Conservation (phyloP, 2,113 vertebrate species). For the Prolemur simus region DNA sequence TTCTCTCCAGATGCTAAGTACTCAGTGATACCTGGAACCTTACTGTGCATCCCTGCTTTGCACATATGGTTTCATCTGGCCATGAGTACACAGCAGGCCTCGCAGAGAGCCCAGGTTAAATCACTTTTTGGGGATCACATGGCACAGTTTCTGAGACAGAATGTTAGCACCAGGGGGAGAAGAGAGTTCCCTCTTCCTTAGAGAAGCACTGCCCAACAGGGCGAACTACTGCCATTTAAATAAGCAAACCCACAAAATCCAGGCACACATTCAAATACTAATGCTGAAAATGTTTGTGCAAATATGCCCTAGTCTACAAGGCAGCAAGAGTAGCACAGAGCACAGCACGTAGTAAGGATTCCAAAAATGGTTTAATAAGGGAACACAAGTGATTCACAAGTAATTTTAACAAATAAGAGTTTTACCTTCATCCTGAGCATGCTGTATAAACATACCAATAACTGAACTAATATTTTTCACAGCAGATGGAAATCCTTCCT, state of each 20-base stretch:
- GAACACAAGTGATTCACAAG: too few species aligned
- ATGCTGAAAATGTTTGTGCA: not conserved
- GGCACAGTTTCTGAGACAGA: too few species aligned
- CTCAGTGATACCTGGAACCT: too few species aligned
- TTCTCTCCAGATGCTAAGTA: accelerated
- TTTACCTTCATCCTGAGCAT: conserved; percentile 93
- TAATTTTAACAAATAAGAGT: too few species aligned
- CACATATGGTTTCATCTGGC: accelerated
- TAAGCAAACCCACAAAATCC: too few species aligned
- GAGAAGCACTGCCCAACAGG: not conserved
- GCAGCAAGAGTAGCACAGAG: not conserved
- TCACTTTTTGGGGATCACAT: not conserved
- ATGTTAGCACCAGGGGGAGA: not conserved
- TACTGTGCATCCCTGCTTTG: not conserved
- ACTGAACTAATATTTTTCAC: conserved; percentile 91
- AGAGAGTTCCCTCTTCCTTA: not conserved
- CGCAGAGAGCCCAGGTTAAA: accelerated
- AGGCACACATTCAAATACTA: accelerated
- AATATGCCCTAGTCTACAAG: accelerated
- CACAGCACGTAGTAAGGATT: accelerated
- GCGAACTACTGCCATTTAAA: accelerated
- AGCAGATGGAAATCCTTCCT: conserved; percentile 87
- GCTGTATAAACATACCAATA: conserved; percentile 91
- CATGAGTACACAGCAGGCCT: not conserved
- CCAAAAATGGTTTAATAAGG: accelerated